These are phyloP conservation scores for Chaenocephalus aceratus DNA, from an alignment of 2,113 vertebrate species.

Conservation along the genomic window DNA sequence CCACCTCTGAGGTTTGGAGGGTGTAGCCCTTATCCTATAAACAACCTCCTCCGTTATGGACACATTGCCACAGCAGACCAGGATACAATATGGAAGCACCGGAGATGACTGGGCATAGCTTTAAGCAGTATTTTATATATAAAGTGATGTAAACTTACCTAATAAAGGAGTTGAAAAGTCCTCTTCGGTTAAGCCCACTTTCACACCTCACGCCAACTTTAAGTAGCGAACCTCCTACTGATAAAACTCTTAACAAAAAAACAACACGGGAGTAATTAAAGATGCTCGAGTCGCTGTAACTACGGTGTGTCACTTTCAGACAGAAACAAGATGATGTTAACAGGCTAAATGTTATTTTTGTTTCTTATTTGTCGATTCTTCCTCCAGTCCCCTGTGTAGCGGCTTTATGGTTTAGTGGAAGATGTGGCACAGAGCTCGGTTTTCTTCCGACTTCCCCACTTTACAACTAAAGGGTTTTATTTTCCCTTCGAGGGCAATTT, in stretches of 20 bases:
- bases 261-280: background rate
- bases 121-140: background rate
- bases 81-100: background rate
- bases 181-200: conserved; percentile 31
- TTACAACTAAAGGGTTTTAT: background rate
- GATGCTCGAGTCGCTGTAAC: background rate
- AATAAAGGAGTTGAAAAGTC: conserved; percentile 11
- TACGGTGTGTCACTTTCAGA: background rate
- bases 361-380: background rate
- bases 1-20: conserved; percentile 10
- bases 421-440: conserved; percentile 80
- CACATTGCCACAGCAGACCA: conserved; percentile 11
- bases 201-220: conserved; percentile 49
- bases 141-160: conserved; percentile 51
- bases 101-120: background rate
- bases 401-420: conserved; percentile 69
- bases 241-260: conserved; percentile 4
- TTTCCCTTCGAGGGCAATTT: background rate
- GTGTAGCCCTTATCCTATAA: conserved; percentile 51
- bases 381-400: conserved; percentile 39
- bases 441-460: conserved; percentile 75
- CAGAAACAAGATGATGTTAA: background rate
- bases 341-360: background rate
- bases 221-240: background rate
- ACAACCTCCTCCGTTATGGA: conserved; percentile 7